Percentiles rank a stretch among this genome's conserved stretches.
phyloP scores from a whole-genome alignment of 2,113 vertebrate species.

The Cryptotis parvus region DNA sequence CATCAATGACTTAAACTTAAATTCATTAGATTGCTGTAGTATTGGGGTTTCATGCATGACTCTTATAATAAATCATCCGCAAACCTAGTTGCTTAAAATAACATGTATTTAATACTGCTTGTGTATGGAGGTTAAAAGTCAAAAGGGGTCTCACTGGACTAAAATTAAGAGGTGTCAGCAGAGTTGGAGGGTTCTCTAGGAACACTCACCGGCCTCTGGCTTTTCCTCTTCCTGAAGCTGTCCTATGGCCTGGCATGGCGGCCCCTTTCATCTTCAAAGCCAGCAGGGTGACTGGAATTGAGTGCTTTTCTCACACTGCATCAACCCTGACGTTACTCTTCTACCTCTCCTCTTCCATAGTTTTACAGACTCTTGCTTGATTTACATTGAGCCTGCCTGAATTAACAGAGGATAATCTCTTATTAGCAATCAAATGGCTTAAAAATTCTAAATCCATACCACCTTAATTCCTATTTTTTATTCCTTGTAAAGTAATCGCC shows the following conservation, averaged over 20 bases:
- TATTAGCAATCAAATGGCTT: background rate
- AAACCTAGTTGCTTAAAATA: background rate
- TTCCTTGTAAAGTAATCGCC: too few relatives aligned
- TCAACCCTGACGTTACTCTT: background rate
- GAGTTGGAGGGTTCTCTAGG: background rate
- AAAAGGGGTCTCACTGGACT: background rate
- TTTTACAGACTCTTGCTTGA: background rate
- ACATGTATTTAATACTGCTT: background rate
- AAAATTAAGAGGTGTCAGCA: background rate
- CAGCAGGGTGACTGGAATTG: background rate
- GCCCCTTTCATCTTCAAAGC: background rate
- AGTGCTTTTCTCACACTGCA: background rate
- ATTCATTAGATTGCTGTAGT: background rate
- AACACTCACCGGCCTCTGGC: background rate
- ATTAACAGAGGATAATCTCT: background rate
- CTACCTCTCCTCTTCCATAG: background rate
- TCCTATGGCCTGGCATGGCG: background rate
- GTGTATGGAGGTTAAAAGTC: background rate
- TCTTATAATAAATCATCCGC: background rate
- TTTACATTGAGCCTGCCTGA: background rate
- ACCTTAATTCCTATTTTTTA: background rate
- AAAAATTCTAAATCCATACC: background rate
- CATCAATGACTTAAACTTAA: background rate
- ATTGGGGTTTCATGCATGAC: background rate
- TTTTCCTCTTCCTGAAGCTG: background rate